Evolutionary conservation across 64 coral and sea anemone genomes (phyloP), one percentile per base, ranked within the genome.

Genomic region (Stichodactyla helianthus): DNA sequence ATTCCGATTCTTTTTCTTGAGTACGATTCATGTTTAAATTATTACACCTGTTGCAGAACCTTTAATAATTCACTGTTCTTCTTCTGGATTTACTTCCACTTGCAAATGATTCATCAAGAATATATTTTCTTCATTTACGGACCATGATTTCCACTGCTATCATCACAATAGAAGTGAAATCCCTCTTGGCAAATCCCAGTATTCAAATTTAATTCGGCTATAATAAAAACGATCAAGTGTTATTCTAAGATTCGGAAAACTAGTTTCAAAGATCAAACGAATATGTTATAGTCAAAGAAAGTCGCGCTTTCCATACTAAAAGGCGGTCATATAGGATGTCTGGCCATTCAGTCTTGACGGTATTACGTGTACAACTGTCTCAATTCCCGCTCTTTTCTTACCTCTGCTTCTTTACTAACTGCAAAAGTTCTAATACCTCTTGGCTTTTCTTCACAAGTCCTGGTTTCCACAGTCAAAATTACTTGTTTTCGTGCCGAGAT

Each of bases 11-110:
- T 81, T 81, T 81, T 16, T 53, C 78, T 52, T 81, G 35, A 54
- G 22, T 12, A 52, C 17, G 51, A 81, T 81, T 81, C 78, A 81
- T 81, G 19, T 81, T 81, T 10, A 81, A 81, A 81, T 81, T 52
- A 15, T 19, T 81, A 17, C 78, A 81, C 78, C 78, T 81, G 78
- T 81, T 81, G 78, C 78, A 14, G 25, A 27, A 11, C 27, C 27
- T 10, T 74, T 74, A 11, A 74, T 27, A 27, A 74, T 27, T 74
- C 27, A 65, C 18, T 31, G 25, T 13, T 26, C 25, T 74, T 31
- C 19, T 74, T 74, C 68, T 58, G n/a, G 68, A 11, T 74, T 26
- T 68, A 22, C 19, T 68, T 58, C 14, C 14, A 58, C 23, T 31
- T 74, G 9, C 62, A 65, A 65, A 65, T 65, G 5, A 65, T 65